Evolutionary conservation across 2,797 vertebrate genomes (phyloP), one percentile per base, ranked within the genome.

Genomic region (Arnoldichthys spilopterus): DNA sequence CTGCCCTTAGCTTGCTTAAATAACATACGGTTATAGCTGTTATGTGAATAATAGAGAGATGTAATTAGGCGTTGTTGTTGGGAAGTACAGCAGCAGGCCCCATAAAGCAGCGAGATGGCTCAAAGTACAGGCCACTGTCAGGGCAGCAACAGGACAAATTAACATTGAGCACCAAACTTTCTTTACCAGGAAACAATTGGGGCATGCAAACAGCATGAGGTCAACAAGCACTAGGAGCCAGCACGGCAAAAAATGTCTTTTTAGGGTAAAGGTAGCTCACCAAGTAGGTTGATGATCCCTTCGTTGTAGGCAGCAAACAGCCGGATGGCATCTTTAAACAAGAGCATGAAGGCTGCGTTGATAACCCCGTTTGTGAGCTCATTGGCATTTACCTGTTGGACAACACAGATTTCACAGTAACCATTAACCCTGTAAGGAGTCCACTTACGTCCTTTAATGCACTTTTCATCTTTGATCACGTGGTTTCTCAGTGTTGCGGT

Each of bases 291-390:
- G 92, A 98, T 98, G 83, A 98, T 97, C 86, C 97, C 97, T 92
- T 98, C 97, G 16, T 98, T 98, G 89, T 98, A 98, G 1, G 97
- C 97, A n/a, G 97, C 97, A 32, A 98, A 98, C 87, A 98, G 94
- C 91, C 97, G 95, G 87, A 98, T 98, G 62, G 96, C 96, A 81
- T 98, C 97, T 96, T 98, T 98, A 93, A 98, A 98, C 88, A 98
- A 94, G 66, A 98, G 96, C 97, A 98, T 98, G 92, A 98, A 98
- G 88, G 96, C 96, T 84, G 96, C 97, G 81, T 98, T 98, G 91
- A 98, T 98, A 86, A 98, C 96, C 72, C 97, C 97, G 72, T 98
- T 98, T 73, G 97, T 98, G 85, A 98, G 95, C 88, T 98, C 97
- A 78, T 98, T 98, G 89, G 97, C 96, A 91, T 98, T 97, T 90